phyloP scores from a whole-genome alignment of 2,888 invertebrate species.

The Drosophila flavopinicola region DNA sequence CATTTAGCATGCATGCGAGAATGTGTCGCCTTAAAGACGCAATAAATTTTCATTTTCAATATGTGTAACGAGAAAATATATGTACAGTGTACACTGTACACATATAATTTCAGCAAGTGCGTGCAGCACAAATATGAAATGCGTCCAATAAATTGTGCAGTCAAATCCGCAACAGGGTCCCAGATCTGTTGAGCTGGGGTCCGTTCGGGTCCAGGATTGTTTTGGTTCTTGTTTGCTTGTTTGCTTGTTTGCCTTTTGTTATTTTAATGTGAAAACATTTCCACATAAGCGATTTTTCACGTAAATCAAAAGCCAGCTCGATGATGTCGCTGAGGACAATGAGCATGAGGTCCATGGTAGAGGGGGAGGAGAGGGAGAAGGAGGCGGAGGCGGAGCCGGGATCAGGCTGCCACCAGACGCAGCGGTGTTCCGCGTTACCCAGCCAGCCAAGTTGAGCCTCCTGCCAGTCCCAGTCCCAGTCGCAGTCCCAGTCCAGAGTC shows the following conservation, averaged over 20 bases:
- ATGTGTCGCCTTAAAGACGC: constrained; percentile 74
- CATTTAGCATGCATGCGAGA: constrained; percentile 70
- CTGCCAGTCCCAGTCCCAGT: no score
- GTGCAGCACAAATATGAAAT: constrained; percentile 32
- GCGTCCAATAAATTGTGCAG: constrained; percentile 71
- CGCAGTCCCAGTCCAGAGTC: no score
- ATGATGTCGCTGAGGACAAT: constrained; percentile 30
- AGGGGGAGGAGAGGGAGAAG: constrained; percentile 1
- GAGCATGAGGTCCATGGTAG: not conserved
- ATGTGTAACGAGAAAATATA: constrained; percentile 59
- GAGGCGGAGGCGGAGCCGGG: constrained; percentile 2
- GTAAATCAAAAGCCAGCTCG: constrained; percentile 72
- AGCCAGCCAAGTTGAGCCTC: constrained; percentile 6
- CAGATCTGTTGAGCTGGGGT: constrained; percentile 11
- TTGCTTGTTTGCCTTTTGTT: constrained; percentile 18
- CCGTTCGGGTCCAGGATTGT: constrained; percentile 2
- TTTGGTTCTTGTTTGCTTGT: not conserved
- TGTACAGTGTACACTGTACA: no score
- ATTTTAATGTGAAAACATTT: constrained; percentile 67
- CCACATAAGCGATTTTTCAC: constrained; percentile 77
- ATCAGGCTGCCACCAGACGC: constrained; percentile 5
- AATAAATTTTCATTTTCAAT: constrained; percentile 77
- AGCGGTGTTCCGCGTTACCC: not conserved
- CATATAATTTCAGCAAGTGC: constrained; percentile 49
- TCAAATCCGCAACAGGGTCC: constrained; percentile 48